These are phyloP conservation scores for Phodopus roborovskii DNA, from an alignment of 2,113 vertebrate genomes.

Conservation along the genomic window DNA sequence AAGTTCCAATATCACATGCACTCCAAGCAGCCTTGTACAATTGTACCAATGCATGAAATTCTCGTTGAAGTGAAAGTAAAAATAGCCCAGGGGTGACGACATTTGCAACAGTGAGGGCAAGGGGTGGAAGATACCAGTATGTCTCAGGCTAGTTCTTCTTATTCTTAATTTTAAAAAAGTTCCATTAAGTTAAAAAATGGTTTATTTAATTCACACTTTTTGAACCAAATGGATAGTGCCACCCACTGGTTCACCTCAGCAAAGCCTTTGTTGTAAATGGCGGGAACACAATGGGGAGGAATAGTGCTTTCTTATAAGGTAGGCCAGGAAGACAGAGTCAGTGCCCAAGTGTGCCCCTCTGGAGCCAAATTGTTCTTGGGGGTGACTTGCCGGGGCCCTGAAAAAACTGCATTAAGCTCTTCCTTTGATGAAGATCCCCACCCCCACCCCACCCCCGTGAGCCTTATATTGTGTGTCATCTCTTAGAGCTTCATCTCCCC, in stretches of 20 bases:
- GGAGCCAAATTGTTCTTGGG: neutral
- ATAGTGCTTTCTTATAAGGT: neutral
- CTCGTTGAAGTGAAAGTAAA: neutral
- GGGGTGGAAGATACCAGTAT: rapidly evolving
- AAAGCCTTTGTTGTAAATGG: neutral
- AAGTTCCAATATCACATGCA: neutral
- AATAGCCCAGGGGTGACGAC: neutral
- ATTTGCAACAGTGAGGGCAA: rapidly evolving
- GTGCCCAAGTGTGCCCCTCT: no score
- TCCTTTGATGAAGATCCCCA: neutral
- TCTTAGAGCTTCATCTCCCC: neutral
- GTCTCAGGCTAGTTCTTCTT: neutral
- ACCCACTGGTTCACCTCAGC: neutral
- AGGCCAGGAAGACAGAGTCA: neutral
- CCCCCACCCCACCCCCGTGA: no score
- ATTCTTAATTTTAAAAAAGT: neutral
- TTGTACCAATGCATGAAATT: neutral
- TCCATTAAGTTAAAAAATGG: neutral
- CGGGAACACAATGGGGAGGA: neutral
- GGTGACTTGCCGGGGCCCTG: neutral
- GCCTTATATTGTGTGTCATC: neutral
- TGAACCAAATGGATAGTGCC: neutral
- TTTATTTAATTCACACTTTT: neutral
- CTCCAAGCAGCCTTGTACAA: neutral
- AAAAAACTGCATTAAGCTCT: neutral